phyloP scores from a whole-genome alignment of 2,797 vertebrate genomes.

The Betta splendens region DNA sequence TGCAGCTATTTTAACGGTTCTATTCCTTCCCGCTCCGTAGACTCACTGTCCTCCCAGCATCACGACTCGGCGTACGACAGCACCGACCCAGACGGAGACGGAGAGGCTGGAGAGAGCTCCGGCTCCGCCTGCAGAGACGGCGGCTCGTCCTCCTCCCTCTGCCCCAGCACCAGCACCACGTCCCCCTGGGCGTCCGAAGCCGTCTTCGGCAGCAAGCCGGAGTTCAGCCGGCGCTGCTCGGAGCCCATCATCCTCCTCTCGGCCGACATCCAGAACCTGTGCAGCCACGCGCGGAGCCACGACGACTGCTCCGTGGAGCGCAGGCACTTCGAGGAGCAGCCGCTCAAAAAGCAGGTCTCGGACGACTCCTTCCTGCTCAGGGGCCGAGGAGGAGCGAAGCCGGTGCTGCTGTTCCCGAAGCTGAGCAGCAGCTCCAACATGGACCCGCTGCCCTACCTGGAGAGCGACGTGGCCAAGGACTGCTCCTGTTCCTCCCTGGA shows the following conservation, averaged over 20 bases:
- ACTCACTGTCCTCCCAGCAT: slow-evolving; percentile 83
- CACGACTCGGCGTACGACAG: slow-evolving; percentile 95
- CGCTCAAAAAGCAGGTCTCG: slow-evolving; percentile 80
- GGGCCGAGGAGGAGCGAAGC: slow-evolving; percentile 23
- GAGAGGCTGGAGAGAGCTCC: slow-evolving; percentile 50
- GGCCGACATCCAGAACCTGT: slow-evolving; percentile 57
- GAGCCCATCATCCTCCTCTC: slow-evolving; percentile 85
- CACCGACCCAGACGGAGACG: slow-evolving; percentile 87
- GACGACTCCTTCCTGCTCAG: slow-evolving; percentile 78
- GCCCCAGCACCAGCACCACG: slow-evolving; percentile 35
- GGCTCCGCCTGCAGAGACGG: slow-evolving; percentile 15
- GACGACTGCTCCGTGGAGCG: slow-evolving; percentile 80
- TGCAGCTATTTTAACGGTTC: slow-evolving; percentile 22
- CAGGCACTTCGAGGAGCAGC: slow-evolving; percentile 63
- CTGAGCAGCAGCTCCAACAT: slow-evolving; percentile 59
- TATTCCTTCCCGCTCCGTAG: slow-evolving; percentile 69
- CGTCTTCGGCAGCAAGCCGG: slow-evolving; percentile 55
- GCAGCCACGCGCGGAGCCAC: slow-evolving; percentile 85
- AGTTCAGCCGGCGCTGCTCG: slow-evolving; percentile 86
- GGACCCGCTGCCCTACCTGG: slow-evolving; percentile 49
- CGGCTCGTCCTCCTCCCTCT: slow-evolving; percentile 51
- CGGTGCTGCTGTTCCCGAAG: slow-evolving; percentile 54
- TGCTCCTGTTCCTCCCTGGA: slow-evolving; percentile 84
- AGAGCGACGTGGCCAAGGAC: slow-evolving; percentile 48
- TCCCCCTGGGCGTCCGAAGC: slow-evolving; percentile 62